phyloP scores from a whole-genome alignment of 1,140 invertebrate species.

The Cylas formicarius region DNA sequence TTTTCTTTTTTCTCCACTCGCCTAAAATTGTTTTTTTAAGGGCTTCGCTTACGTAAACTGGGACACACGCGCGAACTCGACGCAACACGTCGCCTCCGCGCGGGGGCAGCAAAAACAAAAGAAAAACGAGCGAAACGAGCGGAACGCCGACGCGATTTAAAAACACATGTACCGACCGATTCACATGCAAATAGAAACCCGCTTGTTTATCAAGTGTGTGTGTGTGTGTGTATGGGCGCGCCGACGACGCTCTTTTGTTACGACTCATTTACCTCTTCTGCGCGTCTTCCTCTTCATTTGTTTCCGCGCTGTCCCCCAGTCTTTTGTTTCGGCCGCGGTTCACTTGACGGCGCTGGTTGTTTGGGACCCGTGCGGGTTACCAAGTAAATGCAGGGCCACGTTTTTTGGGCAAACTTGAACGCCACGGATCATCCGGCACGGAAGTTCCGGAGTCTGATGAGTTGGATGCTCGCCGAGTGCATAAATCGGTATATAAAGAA shows the following conservation, averaged over 20 bases:
- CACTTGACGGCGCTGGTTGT: too few relatives aligned
- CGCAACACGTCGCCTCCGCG: neutral
- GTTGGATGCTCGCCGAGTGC: too few relatives aligned
- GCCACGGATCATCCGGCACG: too few relatives aligned
- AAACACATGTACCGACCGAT: conserved; percentile 34
- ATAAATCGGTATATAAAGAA: too few relatives aligned
- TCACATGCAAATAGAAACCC: conserved; percentile 35
- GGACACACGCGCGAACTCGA: neutral
- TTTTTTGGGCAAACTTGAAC: too few relatives aligned
- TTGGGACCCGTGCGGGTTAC: too few relatives aligned
- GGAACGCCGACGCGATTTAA: conserved; percentile 24
- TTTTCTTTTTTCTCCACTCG: too few relatives aligned
- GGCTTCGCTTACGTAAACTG: neutral
- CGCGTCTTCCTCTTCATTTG: conserved; percentile 36
- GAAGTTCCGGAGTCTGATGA: too few relatives aligned
- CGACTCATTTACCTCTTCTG: conserved; percentile 36
- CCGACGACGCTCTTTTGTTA: conserved; percentile 32
- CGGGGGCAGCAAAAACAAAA: conserved; percentile 10
- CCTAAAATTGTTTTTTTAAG: too few relatives aligned
- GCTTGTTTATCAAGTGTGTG: conserved; percentile 33
- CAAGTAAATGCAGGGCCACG: too few relatives aligned
- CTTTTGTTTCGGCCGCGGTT: conserved; percentile 28
- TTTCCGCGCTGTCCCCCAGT: conserved; percentile 25
- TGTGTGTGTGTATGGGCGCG: conserved; percentile 17
- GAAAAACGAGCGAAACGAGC: conserved; percentile 11